Base-by-base conservation (phyloP, 2,888 invertebrate genomes). In the Xestoiulus laeticollis region DNA sequence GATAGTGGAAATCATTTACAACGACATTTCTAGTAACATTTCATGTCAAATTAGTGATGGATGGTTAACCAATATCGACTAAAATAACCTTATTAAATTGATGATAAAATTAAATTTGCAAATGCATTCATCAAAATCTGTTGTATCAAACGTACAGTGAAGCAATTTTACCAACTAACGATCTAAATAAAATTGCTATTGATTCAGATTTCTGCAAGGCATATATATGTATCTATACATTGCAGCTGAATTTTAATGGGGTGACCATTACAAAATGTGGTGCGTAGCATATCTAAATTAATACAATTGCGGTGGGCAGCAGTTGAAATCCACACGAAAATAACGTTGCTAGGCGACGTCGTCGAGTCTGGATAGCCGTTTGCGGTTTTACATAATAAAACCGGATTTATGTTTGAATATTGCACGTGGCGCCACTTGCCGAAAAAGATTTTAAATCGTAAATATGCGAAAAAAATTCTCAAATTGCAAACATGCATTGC, bases 331-430 rank as follows among this genome's bases (percentile, higher is more conserved):
- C 53, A 53, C 19, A 53, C 53, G 19, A 53, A 53, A 53, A 53
- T n/a, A 53, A 53, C 53, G 53, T 53, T 53, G 53, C 53, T 53
- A 53, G 53, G 53, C 53, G n/a, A 53, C 53, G 19, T 19, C 38
- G 38, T 8, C 19, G 53, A 53, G 53, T 53, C 53, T 53, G n/a
- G 19, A 53, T 53, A 19, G 53, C 53, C 53, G 53, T 53, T 53
- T 53, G 53, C n/a, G 53, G 53, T 53, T 53, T 53, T 53, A 53
- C 53, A 53, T 53, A 53, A 53, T 53, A 53, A 53, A 53, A 53
- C 1, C 53, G 53, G 53, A 53, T 53, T 53, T 53, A 53, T 53
- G 19, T 53, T 19, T 53, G n/a, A 53, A 53, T 53, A n/a, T 53
- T 53, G 53, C 53, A n/a, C 53, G 16, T 53, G 53, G 53, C 16